Conservation (phyloP, 2,797 vertebrate genomes). For the Cyprinodon diabolis region DNA sequence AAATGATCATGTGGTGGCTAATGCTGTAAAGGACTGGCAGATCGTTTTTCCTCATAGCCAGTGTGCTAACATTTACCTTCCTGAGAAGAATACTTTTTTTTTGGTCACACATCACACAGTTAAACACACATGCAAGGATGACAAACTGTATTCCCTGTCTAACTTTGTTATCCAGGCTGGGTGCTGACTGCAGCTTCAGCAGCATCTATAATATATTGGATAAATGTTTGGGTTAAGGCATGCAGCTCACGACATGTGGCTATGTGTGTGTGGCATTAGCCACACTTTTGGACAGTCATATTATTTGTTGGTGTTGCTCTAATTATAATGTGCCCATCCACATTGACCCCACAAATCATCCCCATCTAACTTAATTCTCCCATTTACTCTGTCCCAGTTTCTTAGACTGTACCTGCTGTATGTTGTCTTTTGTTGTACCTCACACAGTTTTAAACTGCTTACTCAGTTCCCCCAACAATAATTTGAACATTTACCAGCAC, state of each 20-base stretch:
- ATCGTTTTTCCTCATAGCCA: conserved; percentile 64
- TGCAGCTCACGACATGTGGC: neutral
- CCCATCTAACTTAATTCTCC: conserved; percentile 19
- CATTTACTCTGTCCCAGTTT: neutral
- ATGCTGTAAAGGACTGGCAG: conserved; percentile 61
- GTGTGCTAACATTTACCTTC: conserved; percentile 12
- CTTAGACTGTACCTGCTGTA: neutral
- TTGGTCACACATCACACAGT: conserved; percentile 18
- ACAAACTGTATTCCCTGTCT: conserved; percentile 46
- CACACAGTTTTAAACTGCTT: conserved; percentile 9
- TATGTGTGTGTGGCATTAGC: neutral
- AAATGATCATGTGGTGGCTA: conserved; percentile 58
- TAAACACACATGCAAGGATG: conserved; percentile 36
- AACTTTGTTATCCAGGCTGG: conserved; percentile 53
- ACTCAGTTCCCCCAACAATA: neutral
- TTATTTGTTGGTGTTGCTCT: conserved; percentile 52
- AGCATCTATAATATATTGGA: conserved; percentile 7
- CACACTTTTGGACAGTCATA: conserved; percentile 21
- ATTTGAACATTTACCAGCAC: conserved; percentile 15
- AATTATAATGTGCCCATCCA: conserved; percentile 38
- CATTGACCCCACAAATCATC: conserved; percentile 33
- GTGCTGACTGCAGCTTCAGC: conserved; percentile 23
- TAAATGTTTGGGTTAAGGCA: conserved; percentile 3
- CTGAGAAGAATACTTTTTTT: conserved; percentile 13
- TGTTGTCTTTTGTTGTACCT: neutral